Conservation (phyloP, 2,797 vertebrate genomes). For the Loris lydekkerianus region DNA sequence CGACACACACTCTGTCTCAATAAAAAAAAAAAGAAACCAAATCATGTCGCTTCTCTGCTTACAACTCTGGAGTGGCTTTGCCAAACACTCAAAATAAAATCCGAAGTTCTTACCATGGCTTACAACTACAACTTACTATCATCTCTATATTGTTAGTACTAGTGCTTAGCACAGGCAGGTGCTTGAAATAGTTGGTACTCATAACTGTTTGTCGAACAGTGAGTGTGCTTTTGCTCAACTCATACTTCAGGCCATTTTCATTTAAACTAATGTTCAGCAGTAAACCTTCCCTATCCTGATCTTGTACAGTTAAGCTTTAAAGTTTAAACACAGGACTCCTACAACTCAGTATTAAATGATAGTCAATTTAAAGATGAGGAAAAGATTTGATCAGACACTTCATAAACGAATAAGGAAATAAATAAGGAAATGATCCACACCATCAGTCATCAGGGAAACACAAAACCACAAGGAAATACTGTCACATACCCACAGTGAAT, state of each 20-base stretch:
- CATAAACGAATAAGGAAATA: slow-evolving; percentile 15
- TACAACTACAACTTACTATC: neutral
- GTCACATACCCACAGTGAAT: neutral
- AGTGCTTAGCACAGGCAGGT: neutral
- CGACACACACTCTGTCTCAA: too few relatives aligned
- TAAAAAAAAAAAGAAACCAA: slow-evolving; percentile 13
- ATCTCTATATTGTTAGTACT: slow-evolving; percentile 7
- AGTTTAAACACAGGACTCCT: slow-evolving; percentile 39
- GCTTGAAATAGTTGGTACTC: neutral
- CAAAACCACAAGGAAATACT: slow-evolving; percentile 36
- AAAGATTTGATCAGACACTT: slow-evolving; percentile 28
- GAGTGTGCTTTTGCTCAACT: slow-evolving; percentile 48
- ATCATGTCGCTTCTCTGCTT: slow-evolving; percentile 33
- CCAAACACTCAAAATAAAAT: slow-evolving; percentile 56
- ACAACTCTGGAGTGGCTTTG: slow-evolving; percentile 52
- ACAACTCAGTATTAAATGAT: neutral
- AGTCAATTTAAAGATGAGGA: slow-evolving; percentile 36
- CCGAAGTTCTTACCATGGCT: neutral
- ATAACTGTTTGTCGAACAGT: slow-evolving; percentile 32
- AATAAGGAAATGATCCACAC: slow-evolving; percentile 51
- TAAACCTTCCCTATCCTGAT: slow-evolving; percentile 43
- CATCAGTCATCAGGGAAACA: slow-evolving; percentile 35
- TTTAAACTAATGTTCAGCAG: slow-evolving; percentile 23
- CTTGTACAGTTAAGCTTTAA: slow-evolving; percentile 42
- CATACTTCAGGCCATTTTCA: slow-evolving; percentile 19